Conservation (phyloP, 2,888 invertebrate species). For the Euclidia mi region DNA sequence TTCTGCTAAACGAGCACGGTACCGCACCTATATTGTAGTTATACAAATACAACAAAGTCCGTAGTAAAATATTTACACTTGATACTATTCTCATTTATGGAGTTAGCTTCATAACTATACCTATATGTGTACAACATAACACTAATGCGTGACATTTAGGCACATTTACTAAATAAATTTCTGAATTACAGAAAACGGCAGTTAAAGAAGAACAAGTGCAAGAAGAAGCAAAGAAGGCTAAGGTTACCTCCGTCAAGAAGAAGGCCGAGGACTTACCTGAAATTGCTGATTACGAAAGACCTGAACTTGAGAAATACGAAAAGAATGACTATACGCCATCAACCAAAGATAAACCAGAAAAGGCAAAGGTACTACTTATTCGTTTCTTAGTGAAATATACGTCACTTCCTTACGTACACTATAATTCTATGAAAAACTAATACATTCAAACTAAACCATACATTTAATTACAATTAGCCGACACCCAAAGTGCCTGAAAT, state of each 20-base stretch:
- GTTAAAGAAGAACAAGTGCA: constrained; percentile 84
- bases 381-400: no score
- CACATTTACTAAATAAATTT: constrained; percentile 24
- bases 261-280: constrained; percentile 91
- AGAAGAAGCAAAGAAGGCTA: constrained; percentile 85
- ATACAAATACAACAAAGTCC: no score
- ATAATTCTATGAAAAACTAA: not conserved
- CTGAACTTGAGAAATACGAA: constrained; percentile 93
- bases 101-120: no score
- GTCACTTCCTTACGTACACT: no score
- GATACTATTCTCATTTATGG: no score
- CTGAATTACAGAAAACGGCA: constrained; percentile 83
- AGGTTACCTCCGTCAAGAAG: constrained; percentile 83
- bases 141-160: not conserved
- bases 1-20: no score
- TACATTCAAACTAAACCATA: not conserved
- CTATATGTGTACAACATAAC: no score
- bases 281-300: constrained; percentile 94
- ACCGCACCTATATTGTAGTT: no score
- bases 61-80: no score
- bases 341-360: constrained; percentile 84
- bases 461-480: constrained; percentile 54
- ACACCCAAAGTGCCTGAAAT: constrained; percentile 92
- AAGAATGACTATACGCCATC: constrained; percentile 88
- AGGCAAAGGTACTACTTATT: constrained; percentile 33